Conservation (phyloP, 2,888 invertebrate species). For the Ectemnius lituratus region DNA sequence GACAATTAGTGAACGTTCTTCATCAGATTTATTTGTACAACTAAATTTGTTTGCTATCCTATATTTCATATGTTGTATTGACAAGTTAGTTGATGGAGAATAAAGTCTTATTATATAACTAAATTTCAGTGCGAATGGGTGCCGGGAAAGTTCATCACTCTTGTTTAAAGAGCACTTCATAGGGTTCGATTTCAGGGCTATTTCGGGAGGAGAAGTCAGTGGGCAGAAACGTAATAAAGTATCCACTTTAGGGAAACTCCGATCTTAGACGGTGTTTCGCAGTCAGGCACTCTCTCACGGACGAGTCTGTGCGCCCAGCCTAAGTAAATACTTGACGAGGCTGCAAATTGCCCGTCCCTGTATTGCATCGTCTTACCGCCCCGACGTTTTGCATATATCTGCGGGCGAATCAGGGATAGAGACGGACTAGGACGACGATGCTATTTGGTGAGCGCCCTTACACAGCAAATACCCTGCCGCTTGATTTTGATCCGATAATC, state of each 20-base stretch:
- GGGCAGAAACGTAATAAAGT: constrained; percentile 47
- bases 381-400: constrained; percentile 40
- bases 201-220: constrained; percentile 12
- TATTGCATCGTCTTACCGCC: constrained; percentile 33
- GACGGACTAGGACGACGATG: constrained; percentile 8
- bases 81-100: too few relatives aligned
- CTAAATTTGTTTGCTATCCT: too few relatives aligned
- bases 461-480: neutral
- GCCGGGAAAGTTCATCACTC: too few relatives aligned
- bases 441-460: neutral
- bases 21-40: too few relatives aligned
- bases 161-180: neutral
- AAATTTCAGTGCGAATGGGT: too few relatives aligned
- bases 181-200: constrained; percentile 8
- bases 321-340: constrained; percentile 56
- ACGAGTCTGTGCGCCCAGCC: constrained; percentile 31
- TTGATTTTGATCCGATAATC: constrained; percentile 5
- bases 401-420: constrained; percentile 30
- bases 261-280: constrained; percentile 13
- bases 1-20: too few relatives aligned
- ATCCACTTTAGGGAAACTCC: constrained; percentile 18
- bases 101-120: too few relatives aligned
- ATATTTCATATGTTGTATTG: too few relatives aligned
- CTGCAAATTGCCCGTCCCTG: constrained; percentile 36
- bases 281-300: constrained; percentile 38